A percentile compares a stretch with the other conserved stretches of the same genome.
phyloP scores from a whole-genome alignment of 2,113 vertebrate species.

The Colistium nudipinnis region DNA sequence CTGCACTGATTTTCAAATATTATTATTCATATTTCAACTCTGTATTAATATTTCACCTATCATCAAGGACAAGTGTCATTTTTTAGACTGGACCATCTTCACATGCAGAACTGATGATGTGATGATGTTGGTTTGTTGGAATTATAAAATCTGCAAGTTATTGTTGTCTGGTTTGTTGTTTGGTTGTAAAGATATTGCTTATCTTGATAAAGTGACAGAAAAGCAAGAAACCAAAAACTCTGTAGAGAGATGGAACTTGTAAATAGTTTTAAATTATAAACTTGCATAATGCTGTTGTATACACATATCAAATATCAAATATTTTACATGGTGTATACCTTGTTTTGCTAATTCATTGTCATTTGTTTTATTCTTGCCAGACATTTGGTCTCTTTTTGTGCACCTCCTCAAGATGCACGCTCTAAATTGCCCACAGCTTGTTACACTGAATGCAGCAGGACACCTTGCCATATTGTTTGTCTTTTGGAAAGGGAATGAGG shows the following conservation, averaged over 20 bases:
- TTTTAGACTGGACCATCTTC: too few relatives aligned
- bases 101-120: neutral
- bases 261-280: neutral
- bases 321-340: neutral
- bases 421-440: constrained; percentile 30
- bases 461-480: constrained; percentile 31
- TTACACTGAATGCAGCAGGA: constrained; percentile 5
- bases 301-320: neutral
- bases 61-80: neutral
- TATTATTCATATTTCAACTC: neutral
- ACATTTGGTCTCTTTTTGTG: constrained; percentile 17
- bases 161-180: neutral
- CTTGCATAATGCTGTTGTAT: neutral
- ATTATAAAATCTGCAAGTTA: neutral
- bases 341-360: constrained; percentile 14
- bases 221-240: neutral
- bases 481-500: constrained; percentile 19
- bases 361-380: constrained; percentile 3
- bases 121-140: too few relatives aligned
- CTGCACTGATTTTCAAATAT: neutral
- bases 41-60: neutral
- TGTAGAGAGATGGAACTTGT: neutral
- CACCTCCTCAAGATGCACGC: neutral
- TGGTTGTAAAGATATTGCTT: neutral
- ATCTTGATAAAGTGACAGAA: neutral